Evolutionary conservation across 2,797 vertebrate species (phyloP), one percentile per base, ranked within the genome.

Genomic region (Acrossocheilus fasciatus): DNA sequence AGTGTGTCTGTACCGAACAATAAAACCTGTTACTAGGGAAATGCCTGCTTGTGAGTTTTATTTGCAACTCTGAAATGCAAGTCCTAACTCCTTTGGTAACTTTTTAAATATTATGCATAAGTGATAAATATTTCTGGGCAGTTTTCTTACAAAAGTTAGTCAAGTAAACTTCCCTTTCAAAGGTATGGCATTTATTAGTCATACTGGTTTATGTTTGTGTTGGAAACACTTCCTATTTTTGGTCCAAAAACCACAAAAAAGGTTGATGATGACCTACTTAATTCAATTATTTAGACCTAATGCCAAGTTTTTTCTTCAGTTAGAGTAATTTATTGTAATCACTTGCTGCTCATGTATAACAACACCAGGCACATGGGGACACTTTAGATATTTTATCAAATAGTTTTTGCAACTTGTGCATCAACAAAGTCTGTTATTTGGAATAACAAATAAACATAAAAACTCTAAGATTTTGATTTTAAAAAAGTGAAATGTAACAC

Each of bases 1-100:
- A 59, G 36, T 43, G 34, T 59, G 64, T 79, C 66, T 74, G 47
- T 59, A 57, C 62, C 76, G 78, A 81, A 76, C 72, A 85, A 87
- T 84, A 81, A 85, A 87, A 68, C 15, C 20, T 41, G 7, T 18
- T 26, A 50, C 62, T 66, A 2, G 14, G 11, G 2, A 10, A 72
- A 43, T 64, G 9, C 43, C 10, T 70, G 43, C 11, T 62, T 1
- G 2, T 10, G 15, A 47, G 12, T 50, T 70, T 70, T 41, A 17
- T 57, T 18, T 30, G 3, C 66, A 39, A 20, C 30, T 30, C 72
- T 4, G 30, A 45, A 62, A 45, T 5, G 30, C 0, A 26, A 15
- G 34, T 11, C 10, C 41, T 11, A 54, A 30, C 10, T 11, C 14
- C 23, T 23, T 15, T 15, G 2, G 36, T 36, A 68, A 36, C 11